phyloP scores from a whole-genome alignment of 2,797 vertebrate species.

The Salmo trutta region DNA sequence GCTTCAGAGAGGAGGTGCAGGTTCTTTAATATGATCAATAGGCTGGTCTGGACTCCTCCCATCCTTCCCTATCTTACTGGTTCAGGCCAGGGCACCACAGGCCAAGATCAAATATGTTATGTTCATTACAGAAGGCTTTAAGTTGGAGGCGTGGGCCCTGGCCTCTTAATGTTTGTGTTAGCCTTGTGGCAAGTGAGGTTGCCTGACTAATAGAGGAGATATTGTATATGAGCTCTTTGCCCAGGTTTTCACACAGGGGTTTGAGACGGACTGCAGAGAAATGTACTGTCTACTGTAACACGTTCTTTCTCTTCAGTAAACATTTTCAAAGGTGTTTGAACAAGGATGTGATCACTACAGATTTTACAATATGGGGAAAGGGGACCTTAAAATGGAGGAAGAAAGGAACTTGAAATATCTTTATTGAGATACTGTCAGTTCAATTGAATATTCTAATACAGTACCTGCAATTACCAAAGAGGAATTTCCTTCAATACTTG shows the following conservation, averaged over 20 bases:
- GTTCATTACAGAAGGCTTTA: conserved; percentile 4
- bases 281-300: neutral
- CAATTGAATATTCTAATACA: neutral
- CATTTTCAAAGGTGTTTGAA: conserved; percentile 33
- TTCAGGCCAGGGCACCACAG: neutral
- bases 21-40: conserved; percentile 11
- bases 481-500: conserved; percentile 27
- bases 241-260: neutral
- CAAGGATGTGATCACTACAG: conserved; percentile 54
- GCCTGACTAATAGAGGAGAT: conserved; percentile 8
- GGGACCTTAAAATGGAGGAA: conserved; percentile 15
- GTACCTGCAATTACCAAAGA: conserved; percentile 9
- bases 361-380: conserved; percentile 11
- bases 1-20: neutral
- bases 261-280: too few relatives aligned
- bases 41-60: conserved; percentile 3
- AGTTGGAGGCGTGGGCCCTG: neutral
- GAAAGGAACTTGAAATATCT: neutral
- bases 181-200: conserved; percentile 41
- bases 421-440: conserved; percentile 14
- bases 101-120: conserved; percentile 7
- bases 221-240: neutral
- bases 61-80: neutral
- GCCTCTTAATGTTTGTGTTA: conserved; percentile 48
- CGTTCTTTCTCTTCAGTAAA: conserved; percentile 52